phyloP scores from a whole-genome alignment of 2,113 vertebrate species.

The Dasyurus viverrinus region DNA sequence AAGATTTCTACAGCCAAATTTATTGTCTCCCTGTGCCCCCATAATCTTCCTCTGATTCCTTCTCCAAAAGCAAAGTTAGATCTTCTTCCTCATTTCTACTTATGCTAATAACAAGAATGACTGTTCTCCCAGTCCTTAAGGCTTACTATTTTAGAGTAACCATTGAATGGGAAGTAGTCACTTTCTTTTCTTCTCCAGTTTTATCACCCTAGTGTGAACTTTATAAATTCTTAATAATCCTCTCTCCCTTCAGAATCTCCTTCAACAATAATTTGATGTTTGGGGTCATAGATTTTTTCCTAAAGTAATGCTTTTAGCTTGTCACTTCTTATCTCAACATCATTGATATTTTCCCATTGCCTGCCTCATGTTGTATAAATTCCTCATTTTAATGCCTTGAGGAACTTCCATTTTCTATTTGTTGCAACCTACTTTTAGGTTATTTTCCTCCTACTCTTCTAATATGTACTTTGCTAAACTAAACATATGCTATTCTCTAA shows the following conservation, averaged over 20 bases:
- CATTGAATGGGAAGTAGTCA: background rate
- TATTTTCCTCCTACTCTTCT: background rate
- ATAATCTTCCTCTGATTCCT: background rate
- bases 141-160: background rate
- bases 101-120: no score
- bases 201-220: background rate
- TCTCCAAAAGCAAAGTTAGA: background rate
- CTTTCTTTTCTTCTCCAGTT: background rate
- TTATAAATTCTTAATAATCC: background rate
- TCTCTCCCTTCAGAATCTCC: background rate
- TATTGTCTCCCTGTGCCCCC: background rate
- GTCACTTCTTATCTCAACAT: background rate
- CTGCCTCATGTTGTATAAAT: background rate
- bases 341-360: background rate
- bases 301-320: background rate
- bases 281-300: background rate
- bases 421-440: background rate
- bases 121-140: background rate
- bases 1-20: background rate
- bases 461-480: background rate
- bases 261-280: background rate
- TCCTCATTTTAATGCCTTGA: background rate
- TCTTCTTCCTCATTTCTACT: background rate
- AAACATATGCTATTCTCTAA: background rate
- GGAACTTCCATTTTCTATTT: background rate